These are phyloP conservation scores for Brachionus koreanus DNA, from an alignment of 1,140 invertebrate species.

Conservation along the genomic window DNA sequence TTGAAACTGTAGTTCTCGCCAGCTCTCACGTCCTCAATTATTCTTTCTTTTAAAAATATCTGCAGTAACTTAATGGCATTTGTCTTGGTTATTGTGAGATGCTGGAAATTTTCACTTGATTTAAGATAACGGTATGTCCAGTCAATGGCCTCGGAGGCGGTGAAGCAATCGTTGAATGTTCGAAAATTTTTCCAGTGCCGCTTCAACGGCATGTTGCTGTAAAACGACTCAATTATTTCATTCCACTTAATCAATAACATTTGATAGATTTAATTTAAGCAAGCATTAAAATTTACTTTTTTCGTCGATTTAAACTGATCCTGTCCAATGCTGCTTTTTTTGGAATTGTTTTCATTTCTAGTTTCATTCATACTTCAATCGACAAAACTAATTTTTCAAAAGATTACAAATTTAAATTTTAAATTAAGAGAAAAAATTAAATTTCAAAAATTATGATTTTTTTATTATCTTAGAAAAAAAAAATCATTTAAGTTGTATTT, in stretches of 20 bases:
- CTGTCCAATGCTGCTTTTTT: background rate
- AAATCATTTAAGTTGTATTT: no score
- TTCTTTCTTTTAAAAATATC: constrained; percentile 41
- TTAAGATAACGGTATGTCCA: constrained; percentile 27
- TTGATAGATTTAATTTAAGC: background rate
- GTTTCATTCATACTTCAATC: constrained; percentile 21
- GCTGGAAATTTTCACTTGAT: constrained; percentile 27
- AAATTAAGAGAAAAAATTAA: background rate
- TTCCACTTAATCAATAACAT: constrained; percentile 33
- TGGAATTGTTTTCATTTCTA: background rate
- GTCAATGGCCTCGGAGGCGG: constrained; percentile 34
- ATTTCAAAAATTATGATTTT: background rate
- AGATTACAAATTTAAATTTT: background rate
- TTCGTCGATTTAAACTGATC: constrained; percentile 29
- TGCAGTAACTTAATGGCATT: constrained; percentile 34
- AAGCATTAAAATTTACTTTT: background rate
- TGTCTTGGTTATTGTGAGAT: background rate
- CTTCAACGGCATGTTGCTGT: constrained; percentile 21
- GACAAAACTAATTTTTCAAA: background rate
- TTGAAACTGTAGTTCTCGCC: background rate
- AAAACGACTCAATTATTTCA: constrained; percentile 32
- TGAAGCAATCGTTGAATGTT: constrained; percentile 32
- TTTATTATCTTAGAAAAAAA: no score
- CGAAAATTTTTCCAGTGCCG: constrained; percentile 38
- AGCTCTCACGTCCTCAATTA: constrained; percentile 31